phyloP scores from a whole-genome alignment of 2,113 vertebrate genomes.

The Phaethon lepturus region DNA sequence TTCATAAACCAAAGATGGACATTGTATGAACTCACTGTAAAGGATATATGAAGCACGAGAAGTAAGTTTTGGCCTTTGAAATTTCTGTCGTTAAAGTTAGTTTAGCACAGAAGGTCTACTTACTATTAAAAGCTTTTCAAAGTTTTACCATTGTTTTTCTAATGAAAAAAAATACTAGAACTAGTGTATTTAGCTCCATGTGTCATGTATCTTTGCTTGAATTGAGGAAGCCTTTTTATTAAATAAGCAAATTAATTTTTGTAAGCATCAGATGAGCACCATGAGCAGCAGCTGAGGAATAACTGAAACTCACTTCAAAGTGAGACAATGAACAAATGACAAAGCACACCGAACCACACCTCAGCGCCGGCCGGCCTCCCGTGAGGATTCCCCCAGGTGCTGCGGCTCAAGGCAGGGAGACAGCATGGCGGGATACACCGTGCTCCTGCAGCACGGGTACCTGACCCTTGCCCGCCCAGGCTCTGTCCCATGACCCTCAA shows the following conservation, averaged over 20 bases:
- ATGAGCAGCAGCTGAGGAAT: background rate
- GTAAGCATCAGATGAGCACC: background rate
- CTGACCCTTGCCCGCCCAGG: fast-evolving
- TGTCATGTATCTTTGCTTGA: fast-evolving
- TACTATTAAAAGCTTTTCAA: background rate
- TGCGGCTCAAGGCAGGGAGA: background rate
- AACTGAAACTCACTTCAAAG: background rate
- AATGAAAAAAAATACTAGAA: background rate
- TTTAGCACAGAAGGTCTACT: background rate
- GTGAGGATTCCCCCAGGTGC: fast-evolving
- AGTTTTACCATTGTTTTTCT: background rate
- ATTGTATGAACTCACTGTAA: fast-evolving
- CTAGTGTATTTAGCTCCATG: background rate
- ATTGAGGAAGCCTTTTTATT: background rate
- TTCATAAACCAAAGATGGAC: fast-evolving
- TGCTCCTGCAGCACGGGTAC: background rate
- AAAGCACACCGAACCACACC: fast-evolving
- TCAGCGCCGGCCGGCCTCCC: background rate
- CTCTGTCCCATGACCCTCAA: background rate
- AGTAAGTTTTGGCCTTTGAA: background rate
- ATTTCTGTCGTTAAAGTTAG: background rate
- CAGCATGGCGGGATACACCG: fast-evolving
- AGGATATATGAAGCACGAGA: fast-evolving
- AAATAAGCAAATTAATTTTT: background rate
- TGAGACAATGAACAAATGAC: background rate